phyloP scores from a whole-genome alignment of 2,113 vertebrate species.

The Scytalopus superciliaris region DNA sequence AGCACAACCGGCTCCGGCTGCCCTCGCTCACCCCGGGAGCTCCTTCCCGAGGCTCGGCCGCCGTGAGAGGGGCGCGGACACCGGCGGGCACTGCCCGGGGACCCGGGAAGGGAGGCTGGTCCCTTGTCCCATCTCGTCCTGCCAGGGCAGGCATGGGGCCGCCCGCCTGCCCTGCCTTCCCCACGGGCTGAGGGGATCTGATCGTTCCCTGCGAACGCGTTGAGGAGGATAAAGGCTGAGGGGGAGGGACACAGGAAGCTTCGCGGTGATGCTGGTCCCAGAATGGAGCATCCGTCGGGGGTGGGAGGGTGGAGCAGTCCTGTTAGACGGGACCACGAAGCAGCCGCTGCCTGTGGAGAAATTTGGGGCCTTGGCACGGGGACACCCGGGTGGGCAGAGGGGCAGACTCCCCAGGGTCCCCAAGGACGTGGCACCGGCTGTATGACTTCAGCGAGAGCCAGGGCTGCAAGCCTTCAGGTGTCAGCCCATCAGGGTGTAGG shows the following conservation, averaged over 20 bases:
- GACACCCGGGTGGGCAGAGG: background rate
- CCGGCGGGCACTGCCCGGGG: background rate
- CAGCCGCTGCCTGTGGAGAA: background rate
- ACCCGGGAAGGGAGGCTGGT: background rate
- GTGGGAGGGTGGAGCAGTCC: background rate
- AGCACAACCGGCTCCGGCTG: background rate
- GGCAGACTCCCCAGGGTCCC: background rate
- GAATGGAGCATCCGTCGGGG: background rate
- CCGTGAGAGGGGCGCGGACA: background rate
- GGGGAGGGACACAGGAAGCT: background rate
- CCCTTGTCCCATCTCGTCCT: background rate
- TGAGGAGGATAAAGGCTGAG: background rate
- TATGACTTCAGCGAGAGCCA: no score
- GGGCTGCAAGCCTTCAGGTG: background rate
- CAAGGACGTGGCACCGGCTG: background rate
- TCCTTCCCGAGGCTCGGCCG: background rate
- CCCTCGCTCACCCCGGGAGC: background rate
- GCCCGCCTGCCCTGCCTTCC: background rate
- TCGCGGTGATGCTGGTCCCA: background rate
- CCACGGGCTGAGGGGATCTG: background rate
- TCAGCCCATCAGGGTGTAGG: background rate
- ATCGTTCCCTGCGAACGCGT: background rate
- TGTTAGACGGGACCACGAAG: fast-evolving
- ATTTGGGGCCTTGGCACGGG: background rate
- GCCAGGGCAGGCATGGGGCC: background rate